Base-by-base conservation (phyloP, 2,797 vertebrate genomes). In the Falco columbarius region DNA sequence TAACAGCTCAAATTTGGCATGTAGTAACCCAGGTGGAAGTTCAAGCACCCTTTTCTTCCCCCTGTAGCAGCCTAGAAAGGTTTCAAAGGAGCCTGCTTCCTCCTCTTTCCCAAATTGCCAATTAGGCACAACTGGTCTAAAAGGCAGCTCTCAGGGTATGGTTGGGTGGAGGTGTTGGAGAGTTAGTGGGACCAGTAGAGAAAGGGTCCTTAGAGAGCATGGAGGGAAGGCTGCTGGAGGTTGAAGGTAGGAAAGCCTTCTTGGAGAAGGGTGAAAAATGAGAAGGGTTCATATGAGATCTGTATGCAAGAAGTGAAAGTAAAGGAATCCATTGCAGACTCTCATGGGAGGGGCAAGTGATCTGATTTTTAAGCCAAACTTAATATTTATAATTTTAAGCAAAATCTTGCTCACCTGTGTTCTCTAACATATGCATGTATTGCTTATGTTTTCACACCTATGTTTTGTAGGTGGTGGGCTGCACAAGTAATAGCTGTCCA, bases 161-260 rank as follows among this genome's bases (percentile, higher is more conserved):
- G 1, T 8, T 3, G 3, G 10, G 21, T 62, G 36, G 40, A 9
- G 9, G 10, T 66, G 21, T 2, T 56, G n/a, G 10, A 26, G 44
- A 22, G 17, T 0, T 1, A 3, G 29, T 12, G n/a, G 26, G 42
- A 14, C 8, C 10, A 3, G 26, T 19, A 18, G 27, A 22, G 38
- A 42, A 21, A 29, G 4, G 36, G 8, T 42, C 42, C 6, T 34
- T 38, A 27, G 29, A 26, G 24, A 8, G 14, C 2, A 0, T 8
- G 14, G 44, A 7, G 19, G 51, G 56, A 29, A 42, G 36, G 55
- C 20, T 34, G 18, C 6, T 15, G 7, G 4, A 9, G 6, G 9
- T 5, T 24, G 36, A 56, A 76, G 52, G 47, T n/a, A 76, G 30
- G 80, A 56, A 85, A 47, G 19, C 12, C 26, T 22, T 19, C 40